Conservation (phyloP, 2,113 vertebrate genomes). For the Entomyzon cyanotis region DNA sequence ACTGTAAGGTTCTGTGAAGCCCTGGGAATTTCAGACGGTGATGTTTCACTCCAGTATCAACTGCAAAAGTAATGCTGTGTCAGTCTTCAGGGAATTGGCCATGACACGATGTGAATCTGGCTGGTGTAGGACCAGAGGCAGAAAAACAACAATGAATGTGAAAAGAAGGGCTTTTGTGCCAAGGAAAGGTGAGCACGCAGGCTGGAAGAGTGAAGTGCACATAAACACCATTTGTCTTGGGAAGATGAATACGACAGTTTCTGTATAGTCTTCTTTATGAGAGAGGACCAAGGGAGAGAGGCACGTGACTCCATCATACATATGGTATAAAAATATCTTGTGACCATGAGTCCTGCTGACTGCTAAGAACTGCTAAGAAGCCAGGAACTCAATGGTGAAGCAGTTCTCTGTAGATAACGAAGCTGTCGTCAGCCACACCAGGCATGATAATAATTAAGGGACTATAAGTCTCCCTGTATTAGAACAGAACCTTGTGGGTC, state of each 20-base stretch:
- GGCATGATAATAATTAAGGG: neutral
- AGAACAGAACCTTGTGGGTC: neutral
- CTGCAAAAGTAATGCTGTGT: conserved; percentile 19
- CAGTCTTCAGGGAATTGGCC: conserved; percentile 9
- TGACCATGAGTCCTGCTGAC: neutral
- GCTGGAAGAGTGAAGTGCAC: neutral
- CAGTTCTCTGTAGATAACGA: neutral
- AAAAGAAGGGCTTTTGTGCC: neutral
- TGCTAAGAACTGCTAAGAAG: neutral
- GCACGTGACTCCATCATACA: neutral
- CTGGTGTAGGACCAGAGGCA: neutral
- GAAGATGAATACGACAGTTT: neutral
- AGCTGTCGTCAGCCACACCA: neutral
- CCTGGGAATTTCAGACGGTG: neutral
- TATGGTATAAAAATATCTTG: neutral
- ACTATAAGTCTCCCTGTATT: neutral
- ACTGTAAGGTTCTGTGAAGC: neutral
- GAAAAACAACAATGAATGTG: neutral
- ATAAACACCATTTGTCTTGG: neutral
- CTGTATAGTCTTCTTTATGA: neutral
- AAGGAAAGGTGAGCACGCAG: neutral
- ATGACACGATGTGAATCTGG: neutral
- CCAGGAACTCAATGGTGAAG: neutral
- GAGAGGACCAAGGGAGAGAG: neutral
- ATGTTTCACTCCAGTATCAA: neutral